phyloP scores from a whole-genome alignment of 1,140 invertebrate species.

The Heliconius hewitsoni region DNA sequence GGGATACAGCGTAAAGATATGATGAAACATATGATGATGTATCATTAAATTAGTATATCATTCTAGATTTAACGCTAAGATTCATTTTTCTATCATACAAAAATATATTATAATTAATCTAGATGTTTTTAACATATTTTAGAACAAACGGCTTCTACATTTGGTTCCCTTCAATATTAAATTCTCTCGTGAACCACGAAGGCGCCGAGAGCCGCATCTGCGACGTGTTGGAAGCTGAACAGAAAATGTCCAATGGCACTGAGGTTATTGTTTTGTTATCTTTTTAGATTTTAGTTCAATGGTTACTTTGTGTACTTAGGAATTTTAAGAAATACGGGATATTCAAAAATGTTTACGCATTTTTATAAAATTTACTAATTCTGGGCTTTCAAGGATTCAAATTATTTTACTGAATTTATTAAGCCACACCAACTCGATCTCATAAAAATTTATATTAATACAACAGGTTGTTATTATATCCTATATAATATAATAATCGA shows the following conservation, averaged over 20 bases:
- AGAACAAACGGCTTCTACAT: slow-evolving; percentile 80
- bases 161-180: slow-evolving; percentile 81
- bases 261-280: not conserved
- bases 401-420: not conserved
- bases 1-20: not conserved
- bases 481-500: too few relatives aligned
- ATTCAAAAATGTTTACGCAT: too few relatives aligned
- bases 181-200: slow-evolving; percentile 67
- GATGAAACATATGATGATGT: too few relatives aligned
- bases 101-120: not conserved
- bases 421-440: too few relatives aligned
- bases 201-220: slow-evolving; percentile 62
- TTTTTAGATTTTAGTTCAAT: not conserved
- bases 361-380: too few relatives aligned
- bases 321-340: not conserved
- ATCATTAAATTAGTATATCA: too few relatives aligned
- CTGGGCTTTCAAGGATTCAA: not conserved
- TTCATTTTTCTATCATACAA: not conserved
- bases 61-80: too few relatives aligned
- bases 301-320: not conserved
- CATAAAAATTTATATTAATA: too few relatives aligned
- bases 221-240: slow-evolving; percentile 47
- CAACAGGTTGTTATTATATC: too few relatives aligned
- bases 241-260: not conserved
- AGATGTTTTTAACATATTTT: slow-evolving; percentile 34